Evolutionary conservation across 2,113 vertebrate genomes (phyloP), one percentile per base, ranked within the genome.

Genomic region (Corydoras sp.): DNA sequence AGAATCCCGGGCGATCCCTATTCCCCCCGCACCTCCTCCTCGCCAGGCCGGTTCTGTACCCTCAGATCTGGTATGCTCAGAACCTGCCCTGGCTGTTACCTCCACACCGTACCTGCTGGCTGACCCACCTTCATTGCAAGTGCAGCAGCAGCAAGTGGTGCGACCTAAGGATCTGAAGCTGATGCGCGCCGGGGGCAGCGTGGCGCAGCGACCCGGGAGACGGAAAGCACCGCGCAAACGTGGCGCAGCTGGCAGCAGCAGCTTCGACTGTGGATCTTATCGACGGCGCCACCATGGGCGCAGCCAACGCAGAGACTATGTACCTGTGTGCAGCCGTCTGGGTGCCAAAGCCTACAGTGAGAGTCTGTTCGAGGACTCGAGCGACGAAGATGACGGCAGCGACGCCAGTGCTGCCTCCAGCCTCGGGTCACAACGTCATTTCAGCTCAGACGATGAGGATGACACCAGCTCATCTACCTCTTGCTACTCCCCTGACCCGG

Each of bases 141-240:
- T 83, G 0, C 91, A 92, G 78, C 88, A 90, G 84, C 91, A 93
- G 83, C 88, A 90, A 83, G 93, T 93, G 0, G 94, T 95, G 29
- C 88, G 93, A 51, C 93, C 94, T 55, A 95, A 95, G 84, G 93
- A 94, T 79, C 82, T 93, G 61, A 92, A 91, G 77, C 85, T 93
- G 61, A 83, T 93, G 63, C 89, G 88, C 72, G 85, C 83, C 3
- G 75, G 69, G 8, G 76, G 85, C 53, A 84, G 84, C 58, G 80
- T 85, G 48, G 85, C 85, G 24, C 89, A 89, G 72, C 78, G 88
- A 49, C 88, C 90, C 0, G 89, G 90, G 24, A 49, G 91, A 8
- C 86, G 90, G 83, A 91, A 92, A 89, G 91, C 87, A 9, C 86
- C 85, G 0, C 84, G 89, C 12, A 86, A 89, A 65, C 84, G 88